Conservation (phyloP, 2,888 invertebrate genomes). For the Actias luna region DNA sequence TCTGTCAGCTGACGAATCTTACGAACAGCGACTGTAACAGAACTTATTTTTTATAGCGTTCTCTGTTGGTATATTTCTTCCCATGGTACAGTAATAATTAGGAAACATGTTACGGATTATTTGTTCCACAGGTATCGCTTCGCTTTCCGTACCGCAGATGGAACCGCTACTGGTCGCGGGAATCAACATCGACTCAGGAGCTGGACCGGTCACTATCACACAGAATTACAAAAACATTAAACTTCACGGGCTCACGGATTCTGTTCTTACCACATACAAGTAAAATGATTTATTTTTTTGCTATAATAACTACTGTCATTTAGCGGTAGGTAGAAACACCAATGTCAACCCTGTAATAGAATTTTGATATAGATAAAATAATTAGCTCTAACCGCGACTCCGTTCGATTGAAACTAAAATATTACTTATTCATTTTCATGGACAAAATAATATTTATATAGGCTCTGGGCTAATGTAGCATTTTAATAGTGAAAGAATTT, state of each 20-base stretch:
- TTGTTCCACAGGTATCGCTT: slow-evolving; percentile 77
- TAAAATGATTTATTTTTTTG: slow-evolving; percentile 38
- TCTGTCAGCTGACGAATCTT: no score
- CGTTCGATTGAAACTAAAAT: no score
- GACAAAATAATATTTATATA: no score
- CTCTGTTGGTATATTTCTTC: no score
- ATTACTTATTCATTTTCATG: no score
- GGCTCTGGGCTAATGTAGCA: no score
- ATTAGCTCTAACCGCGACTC: no score
- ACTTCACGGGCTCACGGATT: slow-evolving; percentile 84
- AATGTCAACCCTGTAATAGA: neutral
- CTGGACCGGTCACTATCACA: slow-evolving; percentile 83
- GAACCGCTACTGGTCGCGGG: slow-evolving; percentile 83
- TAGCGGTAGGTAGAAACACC: neutral
- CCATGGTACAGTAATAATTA: no score
- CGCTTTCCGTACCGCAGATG: slow-evolving; percentile 80
- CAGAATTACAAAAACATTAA: slow-evolving; percentile 86
- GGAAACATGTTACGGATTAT: no score
- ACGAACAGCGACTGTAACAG: no score
- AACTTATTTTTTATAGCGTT: neutral
- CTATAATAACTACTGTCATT: slow-evolving; percentile 9
- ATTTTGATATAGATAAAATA: no score
- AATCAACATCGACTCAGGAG: slow-evolving; percentile 82
- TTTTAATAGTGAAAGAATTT: no score
- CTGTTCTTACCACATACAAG: slow-evolving; percentile 81